Conservation (phyloP, 2,113 vertebrate species). For the Tragelaphus imberbis region DNA sequence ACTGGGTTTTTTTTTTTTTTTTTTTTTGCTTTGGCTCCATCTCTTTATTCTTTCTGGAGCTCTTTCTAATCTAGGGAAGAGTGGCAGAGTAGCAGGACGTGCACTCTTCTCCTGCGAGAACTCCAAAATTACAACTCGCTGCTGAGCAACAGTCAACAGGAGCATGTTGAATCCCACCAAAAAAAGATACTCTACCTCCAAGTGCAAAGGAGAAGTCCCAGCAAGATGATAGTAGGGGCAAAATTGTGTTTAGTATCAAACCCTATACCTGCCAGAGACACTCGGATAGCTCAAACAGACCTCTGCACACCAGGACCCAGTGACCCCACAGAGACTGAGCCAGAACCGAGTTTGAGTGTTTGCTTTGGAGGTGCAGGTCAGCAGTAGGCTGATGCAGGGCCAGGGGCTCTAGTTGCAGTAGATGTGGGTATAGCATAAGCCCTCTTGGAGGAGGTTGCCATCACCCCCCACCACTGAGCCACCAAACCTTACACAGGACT, state of each 20-base stretch:
- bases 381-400: neutral
- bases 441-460: neutral
- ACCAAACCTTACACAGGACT: neutral
- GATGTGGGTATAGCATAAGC: neutral
- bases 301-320: neutral
- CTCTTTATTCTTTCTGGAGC: neutral
- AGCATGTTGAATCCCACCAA: neutral
- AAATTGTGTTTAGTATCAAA: neutral
- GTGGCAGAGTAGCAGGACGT: neutral
- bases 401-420: neutral
- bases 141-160: neutral
- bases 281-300: neutral
- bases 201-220: neutral
- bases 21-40: neutral
- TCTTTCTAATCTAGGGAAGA: neutral
- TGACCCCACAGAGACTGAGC: neutral
- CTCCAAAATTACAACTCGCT: neutral
- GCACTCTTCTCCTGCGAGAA: neutral
- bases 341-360: neutral
- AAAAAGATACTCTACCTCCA: neutral
- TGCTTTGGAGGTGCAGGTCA: neutral
- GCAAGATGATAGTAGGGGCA: neutral
- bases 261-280: neutral
- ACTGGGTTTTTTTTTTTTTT: neutral
- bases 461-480: neutral